Conservation (phyloP, 2,797 vertebrate species). For the Aselliscus stoliczkanus region DNA sequence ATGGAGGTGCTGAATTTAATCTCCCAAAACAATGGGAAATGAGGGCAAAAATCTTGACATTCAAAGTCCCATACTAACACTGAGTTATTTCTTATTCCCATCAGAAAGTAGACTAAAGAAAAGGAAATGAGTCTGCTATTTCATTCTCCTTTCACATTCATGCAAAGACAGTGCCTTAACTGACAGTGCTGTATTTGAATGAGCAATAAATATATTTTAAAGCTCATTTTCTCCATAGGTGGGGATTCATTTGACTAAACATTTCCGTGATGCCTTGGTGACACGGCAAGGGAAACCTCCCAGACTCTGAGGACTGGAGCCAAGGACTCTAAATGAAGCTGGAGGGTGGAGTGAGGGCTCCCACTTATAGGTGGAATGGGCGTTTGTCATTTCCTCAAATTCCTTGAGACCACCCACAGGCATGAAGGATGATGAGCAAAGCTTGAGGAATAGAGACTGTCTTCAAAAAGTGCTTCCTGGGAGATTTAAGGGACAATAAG, state of each 20-base stretch:
- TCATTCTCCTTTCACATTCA: not conserved
- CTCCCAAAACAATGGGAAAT: not conserved
- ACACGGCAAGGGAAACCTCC: not conserved
- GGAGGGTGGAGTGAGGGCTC: not conserved
- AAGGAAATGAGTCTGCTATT: not conserved
- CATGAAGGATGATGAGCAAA: not conserved
- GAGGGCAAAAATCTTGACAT: not conserved
- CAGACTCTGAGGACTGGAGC: not conserved
- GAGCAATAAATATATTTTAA: not conserved
- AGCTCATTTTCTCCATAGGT: not conserved
- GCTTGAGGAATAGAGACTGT: slow-evolving; percentile 12
- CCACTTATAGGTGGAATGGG: not conserved
- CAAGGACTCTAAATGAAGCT: not conserved
- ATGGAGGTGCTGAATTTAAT: not conserved
- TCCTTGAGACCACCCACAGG: slow-evolving; percentile 67
- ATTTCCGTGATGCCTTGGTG: not conserved
- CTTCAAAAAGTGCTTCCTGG: slow-evolving; percentile 59
- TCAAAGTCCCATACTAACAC: not conserved
- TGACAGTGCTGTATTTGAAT: not conserved
- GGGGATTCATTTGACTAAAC: not conserved
- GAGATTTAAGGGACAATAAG: slow-evolving; percentile 65
- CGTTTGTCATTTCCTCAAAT: not conserved
- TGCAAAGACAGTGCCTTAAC: not conserved
- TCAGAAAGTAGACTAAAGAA: not conserved
- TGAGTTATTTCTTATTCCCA: not conserved